phyloP scores from a whole-genome alignment of 2,797 vertebrate genomes.

The Gymnodraco acuticeps region DNA sequence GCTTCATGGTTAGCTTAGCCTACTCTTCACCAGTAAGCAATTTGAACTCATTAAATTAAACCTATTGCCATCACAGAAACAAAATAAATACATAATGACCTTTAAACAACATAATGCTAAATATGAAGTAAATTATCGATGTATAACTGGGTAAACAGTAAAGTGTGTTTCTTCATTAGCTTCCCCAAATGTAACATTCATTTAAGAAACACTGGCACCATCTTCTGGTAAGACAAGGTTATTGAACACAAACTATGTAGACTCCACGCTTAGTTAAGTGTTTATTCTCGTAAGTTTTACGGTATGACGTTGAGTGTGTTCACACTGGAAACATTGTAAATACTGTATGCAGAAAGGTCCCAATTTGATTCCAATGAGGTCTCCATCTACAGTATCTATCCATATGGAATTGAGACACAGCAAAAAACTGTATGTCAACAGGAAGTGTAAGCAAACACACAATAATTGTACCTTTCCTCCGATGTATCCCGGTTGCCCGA shows the following conservation, averaged over 20 bases:
- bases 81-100: background rate
- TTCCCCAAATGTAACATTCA: background rate
- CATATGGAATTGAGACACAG: background rate
- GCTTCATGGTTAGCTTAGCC: background rate
- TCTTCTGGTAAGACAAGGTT: conserved; percentile 17
- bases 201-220: background rate
- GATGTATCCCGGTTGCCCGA: conserved; percentile 82
- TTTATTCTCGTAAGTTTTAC: background rate
- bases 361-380: no score
- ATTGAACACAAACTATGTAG: background rate
- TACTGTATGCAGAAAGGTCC: no score
- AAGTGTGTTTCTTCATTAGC: background rate
- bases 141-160: no score
- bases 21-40: no score
- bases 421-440: background rate
- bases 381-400: no score
- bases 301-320: background rate
- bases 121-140: no score
- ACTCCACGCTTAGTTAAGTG: background rate
- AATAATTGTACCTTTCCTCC: conserved; percentile 89
- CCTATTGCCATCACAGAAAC: background rate
- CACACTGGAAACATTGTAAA: background rate
- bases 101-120: background rate
- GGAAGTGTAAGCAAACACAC: background rate
- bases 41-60: background rate